Evolutionary conservation across 2,113 vertebrate species (phyloP).

Genomic region (Catharus minimus): DNA sequence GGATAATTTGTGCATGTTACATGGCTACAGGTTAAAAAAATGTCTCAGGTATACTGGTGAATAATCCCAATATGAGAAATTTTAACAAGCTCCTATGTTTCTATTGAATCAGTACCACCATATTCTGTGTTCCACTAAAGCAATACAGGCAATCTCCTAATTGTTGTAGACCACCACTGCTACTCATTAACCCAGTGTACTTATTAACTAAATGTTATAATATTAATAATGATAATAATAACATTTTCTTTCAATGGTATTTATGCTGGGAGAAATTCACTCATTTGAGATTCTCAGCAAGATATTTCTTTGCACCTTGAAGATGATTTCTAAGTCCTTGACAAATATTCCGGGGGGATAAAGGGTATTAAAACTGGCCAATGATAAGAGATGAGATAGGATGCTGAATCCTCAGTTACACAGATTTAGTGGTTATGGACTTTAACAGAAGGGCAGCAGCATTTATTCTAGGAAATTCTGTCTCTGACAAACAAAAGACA

Average conservation of each 20-base stretch:
- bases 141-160: neutral
- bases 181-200: neutral
- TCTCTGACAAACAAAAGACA: conserved; percentile 20
- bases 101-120: neutral
- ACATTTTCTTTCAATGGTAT: neutral
- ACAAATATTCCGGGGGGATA: conserved; percentile 38
- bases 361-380: conserved; percentile 26
- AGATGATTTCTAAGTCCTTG: neutral
- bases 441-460: conserved; percentile 45
- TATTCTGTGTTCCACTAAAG: neutral
- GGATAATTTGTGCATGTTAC: neutral
- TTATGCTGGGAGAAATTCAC: neutral
- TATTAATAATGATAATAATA: neutral
- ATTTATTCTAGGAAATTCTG: conserved; percentile 43
- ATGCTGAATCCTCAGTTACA: conserved; percentile 49
- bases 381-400: neutral
- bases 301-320: neutral
- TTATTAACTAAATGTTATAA: neutral
- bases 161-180: neutral
- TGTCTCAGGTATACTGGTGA: neutral
- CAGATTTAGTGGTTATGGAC: conserved; percentile 44
- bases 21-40: neutral
- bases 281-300: neutral
- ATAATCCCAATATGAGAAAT: neutral
- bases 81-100: neutral